phyloP scores from a whole-genome alignment of 2,113 vertebrate species.

The Triplophysa siluroides region DNA sequence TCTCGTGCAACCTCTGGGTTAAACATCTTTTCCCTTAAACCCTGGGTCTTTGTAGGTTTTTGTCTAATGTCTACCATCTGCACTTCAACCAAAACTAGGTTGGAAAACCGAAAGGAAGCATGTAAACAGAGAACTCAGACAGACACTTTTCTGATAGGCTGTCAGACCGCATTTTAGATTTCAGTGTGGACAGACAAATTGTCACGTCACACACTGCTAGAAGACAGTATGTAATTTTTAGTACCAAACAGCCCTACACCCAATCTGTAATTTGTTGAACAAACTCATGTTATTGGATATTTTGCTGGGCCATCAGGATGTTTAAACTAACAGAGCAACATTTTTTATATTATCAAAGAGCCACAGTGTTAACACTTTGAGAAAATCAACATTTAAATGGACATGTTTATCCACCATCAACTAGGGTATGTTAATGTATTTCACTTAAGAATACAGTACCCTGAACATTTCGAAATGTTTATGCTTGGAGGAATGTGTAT shows the following conservation, averaged over 20 bases:
- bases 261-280: not conserved
- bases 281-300: not conserved
- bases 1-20: too few relatives aligned
- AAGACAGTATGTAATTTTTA: too few relatives aligned
- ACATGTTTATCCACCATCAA: not conserved
- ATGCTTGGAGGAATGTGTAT: not conserved
- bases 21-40: too few relatives aligned
- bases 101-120: not conserved
- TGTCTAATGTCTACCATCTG: not conserved
- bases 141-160: too few relatives aligned
- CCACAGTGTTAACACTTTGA: not conserved
- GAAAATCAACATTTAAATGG: not conserved
- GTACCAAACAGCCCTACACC: not conserved
- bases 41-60: not conserved
- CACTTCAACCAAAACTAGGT: too few relatives aligned
- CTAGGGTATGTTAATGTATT: not conserved
- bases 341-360: too few relatives aligned
- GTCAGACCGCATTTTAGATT: too few relatives aligned
- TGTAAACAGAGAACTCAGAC: too few relatives aligned
- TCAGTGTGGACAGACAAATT: too few relatives aligned
- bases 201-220: too few relatives aligned
- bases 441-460: not conserved
- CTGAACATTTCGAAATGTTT: conserved; percentile 11
- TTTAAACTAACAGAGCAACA: too few relatives aligned
- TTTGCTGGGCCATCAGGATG: too few relatives aligned